Evolutionary conservation across 2,888 invertebrate genomes (phyloP).

Genomic region (Hololepta plana): DNA sequence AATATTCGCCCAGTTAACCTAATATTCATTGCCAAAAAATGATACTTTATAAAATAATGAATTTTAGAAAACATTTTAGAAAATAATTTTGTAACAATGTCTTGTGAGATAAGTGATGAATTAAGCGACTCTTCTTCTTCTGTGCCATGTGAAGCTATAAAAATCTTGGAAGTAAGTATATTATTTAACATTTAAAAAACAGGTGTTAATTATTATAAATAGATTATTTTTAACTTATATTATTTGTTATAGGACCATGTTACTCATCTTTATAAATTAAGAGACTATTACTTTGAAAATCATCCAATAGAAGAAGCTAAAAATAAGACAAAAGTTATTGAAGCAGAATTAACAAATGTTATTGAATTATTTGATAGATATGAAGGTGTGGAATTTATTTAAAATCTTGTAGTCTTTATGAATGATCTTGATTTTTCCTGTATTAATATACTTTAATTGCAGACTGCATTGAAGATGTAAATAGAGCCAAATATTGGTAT

Average conservation of each 20-base stretch:
- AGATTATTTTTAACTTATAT: conserved; percentile 1
- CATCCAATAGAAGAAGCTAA: conserved; percentile 49
- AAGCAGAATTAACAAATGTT: conserved; percentile 40
- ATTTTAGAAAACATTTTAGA: no score
- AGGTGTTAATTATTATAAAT: conserved; percentile 6
- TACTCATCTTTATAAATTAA: conserved; percentile 43
- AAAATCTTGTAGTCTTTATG: background rate
- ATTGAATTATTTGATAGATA: conserved; percentile 43
- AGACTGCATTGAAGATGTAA: no score
- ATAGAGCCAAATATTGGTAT: conserved; percentile 43
- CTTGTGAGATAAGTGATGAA: no score
- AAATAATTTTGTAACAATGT: no score
- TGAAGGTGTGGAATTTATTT: conserved; percentile 33
- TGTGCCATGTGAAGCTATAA: conserved; percentile 15
- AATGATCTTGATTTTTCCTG: no score
- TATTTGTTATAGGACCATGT: conserved; percentile 38
- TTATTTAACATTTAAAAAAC: conserved; percentile 4
- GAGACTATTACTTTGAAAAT: conserved; percentile 64
- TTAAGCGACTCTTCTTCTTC: no score
- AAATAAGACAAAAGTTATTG: conserved; percentile 44
- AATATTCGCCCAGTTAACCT: no score
- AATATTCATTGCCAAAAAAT: no score
- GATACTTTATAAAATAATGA: no score
- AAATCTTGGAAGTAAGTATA: conserved; percentile 17
- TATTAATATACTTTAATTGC: conserved; percentile 7